Evolutionary conservation across 2,888 invertebrate species (phyloP), one percentile per base, ranked within the genome.

Genomic region (Synergus itoensis): DNA sequence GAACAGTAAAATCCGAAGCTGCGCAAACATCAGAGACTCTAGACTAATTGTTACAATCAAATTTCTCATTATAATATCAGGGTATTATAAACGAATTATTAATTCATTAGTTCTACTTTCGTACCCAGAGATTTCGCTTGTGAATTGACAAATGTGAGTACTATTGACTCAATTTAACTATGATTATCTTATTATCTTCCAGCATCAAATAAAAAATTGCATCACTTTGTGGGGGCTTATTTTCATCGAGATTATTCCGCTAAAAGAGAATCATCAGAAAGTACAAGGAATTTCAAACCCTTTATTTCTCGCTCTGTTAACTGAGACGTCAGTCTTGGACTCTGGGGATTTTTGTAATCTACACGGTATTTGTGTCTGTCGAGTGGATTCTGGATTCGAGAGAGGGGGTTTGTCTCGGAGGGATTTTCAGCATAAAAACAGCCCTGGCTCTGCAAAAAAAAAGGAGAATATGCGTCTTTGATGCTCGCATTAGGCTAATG

Each of bases 401-500:
- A 67, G 43, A 21, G 60, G 60, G n/a, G 48, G 69, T 69, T 69
- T 69, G 69, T 69, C 69, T 69, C 69, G 28, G 48, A 53, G 48
- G 48, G 41, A 65, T 65, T 65, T 18, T 65, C 41, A 43, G 41
- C 65, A 65, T 65, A 18, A 65, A 65, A 65, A 65, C 43, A 41
- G 69, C 5, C 14, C 28, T 28, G 16, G 36, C 69, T 53, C 21
- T 48, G 7, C 8, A 14, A 45, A 45, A 43, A 16, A 53, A 53
- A 48, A 53, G 28, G 36, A 73, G 73, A 5, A 53, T 73, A 18
- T 73, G 28, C 73, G 53, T 73, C 73, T 69, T 69, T 48, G 48
- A 69, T 69, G 69, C 48, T 73, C 16, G 36, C 73, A 73, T 73
- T 73, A 73, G 73, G 48, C 53, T 73, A 73, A 73, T 73, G 73